These are phyloP conservation scores for Proisotoma minuta DNA, from an alignment of 2,888 invertebrate species.

Conservation along the genomic window DNA sequence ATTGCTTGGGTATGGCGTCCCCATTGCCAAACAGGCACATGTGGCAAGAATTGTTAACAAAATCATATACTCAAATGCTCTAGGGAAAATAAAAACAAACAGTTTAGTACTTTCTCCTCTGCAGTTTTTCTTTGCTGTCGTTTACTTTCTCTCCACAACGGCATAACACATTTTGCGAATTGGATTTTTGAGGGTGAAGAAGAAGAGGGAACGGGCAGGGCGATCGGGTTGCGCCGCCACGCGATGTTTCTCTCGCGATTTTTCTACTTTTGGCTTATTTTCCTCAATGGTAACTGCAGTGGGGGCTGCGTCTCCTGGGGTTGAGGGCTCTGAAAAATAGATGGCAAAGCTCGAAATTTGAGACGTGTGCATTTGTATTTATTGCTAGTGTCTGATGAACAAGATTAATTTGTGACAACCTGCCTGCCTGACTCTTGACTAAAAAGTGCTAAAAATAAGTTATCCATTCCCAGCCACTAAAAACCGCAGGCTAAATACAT, in stretches of 20 bases:
- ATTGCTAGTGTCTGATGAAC: conserved; percentile 9
- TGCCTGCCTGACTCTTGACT: not conserved
- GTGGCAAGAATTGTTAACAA: conserved; percentile 61
- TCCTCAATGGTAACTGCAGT: not conserved
- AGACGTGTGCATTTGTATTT: not conserved
- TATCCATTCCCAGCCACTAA: not conserved
- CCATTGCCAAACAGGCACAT: conserved; percentile 59
- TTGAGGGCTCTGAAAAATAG: not conserved
- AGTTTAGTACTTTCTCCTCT: conserved; percentile 2
- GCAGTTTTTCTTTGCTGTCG: not conserved
- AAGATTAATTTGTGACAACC: conserved; percentile 15
- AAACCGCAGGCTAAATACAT: too few species aligned
- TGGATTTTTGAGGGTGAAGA: conserved; percentile 41
- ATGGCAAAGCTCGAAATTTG: not conserved
- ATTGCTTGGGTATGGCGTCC: conserved; percentile 58
- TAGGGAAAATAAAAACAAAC: conserved; percentile 42
- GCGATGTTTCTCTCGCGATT: not conserved
- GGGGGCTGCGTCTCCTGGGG: not conserved
- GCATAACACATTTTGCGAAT: conserved; percentile 40
- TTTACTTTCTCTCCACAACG: conserved; percentile 46
- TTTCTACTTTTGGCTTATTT: conserved; percentile 1
- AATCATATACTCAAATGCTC: conserved; percentile 60
- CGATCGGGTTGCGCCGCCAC: conserved; percentile 29
- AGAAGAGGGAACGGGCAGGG: conserved; percentile 41
- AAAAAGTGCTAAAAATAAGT: not conserved